A percentile compares a stretch with the other conserved stretches of the same genome.
Evolutionary conservation across 1,140 invertebrate genomes (phyloP).

Genomic region (Trissolcus basalis): DNA sequence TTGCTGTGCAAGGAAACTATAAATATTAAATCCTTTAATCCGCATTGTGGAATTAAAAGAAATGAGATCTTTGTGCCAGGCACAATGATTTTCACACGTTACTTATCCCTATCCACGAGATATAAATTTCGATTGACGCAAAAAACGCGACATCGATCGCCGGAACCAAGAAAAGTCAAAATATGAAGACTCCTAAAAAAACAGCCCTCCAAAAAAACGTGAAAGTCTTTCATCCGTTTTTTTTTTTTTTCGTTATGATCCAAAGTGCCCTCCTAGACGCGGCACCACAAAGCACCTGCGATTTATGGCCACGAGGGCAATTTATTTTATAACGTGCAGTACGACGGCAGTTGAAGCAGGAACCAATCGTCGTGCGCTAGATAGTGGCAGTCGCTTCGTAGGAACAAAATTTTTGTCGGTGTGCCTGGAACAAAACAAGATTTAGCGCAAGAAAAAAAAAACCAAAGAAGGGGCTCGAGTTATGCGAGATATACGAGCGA

Average conservation of each 20-base stretch:
- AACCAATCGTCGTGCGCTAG: conserved; percentile 41
- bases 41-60: background rate
- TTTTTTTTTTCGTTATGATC: conserved; percentile 34
- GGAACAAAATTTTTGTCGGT: conserved; percentile 33
- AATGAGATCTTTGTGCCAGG: background rate
- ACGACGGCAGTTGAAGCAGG: conserved; percentile 31
- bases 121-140: conserved; percentile 10
- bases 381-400: conserved; percentile 27
- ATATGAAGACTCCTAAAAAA: conserved; percentile 27
- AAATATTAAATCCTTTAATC: background rate
- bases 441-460: conserved; percentile 38
- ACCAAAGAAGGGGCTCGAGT: conserved; percentile 21
- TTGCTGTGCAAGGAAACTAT: no score
- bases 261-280: conserved; percentile 23
- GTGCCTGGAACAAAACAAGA: conserved; percentile 38
- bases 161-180: conserved; percentile 17
- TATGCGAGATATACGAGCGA: conserved; percentile 47
- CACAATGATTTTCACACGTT: conserved; percentile 27
- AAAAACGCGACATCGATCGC: conserved; percentile 9
- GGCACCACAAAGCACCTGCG: conserved; percentile 47
- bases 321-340: conserved; percentile 55
- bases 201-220: conserved; percentile 7
- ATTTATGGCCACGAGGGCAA: conserved; percentile 48
- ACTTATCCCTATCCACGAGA: conserved; percentile 8
- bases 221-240: conserved; percentile 35